Evolutionary conservation across 2,797 vertebrate genomes (phyloP), one percentile per base, ranked within the genome.

Genomic region (Trachurus trachurus): DNA sequence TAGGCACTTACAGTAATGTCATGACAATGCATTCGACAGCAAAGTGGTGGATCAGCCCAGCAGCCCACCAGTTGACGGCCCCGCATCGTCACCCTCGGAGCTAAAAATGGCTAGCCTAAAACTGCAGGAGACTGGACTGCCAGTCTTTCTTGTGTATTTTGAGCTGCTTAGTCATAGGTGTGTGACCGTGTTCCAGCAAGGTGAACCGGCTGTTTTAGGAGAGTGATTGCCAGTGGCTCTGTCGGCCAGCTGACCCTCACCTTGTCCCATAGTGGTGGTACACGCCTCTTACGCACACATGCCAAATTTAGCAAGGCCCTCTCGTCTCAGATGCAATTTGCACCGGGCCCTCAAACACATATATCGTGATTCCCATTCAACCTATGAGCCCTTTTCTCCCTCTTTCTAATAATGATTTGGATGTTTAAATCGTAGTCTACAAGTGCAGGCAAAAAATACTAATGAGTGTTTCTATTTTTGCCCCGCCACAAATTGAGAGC

Each of bases 221-320:
- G 82, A 88, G 57, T 83, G 82, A 88, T 82, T 82, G 87, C 80
- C 29, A 2, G 7, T 7, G 70, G 67, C 66, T 75, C 50, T 68
- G 34, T 53, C 5, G 12, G 56, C 65, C 47, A 15, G 44, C 67
- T 71, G 71, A 78, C 84, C 79, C 67, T 89, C 86, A 84, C 73
- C 81, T 77, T 77, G 71, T 74, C 79, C 74, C 53, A 53, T 22
- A 6, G 22, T 26, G 34, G 34, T 37, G 34, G 34, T 37, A 44
- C 34, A 74, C 49, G 10, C 40, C 49, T 67, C 78, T 77, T 52
- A 59, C 13, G 47, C 34, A 74, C 56, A 60, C 6, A 5, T 73
- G 77, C 88, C 76, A 90, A 83, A 87, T 89, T 87, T 90, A 90
- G 90, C 50, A 71, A 84, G 59, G 60, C 50, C 66, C 57, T 40